Evolutionary conservation across 2,888 invertebrate genomes (phyloP), one percentile per base, ranked within the genome.

Genomic region (Phoenoteleia sp.): DNA sequence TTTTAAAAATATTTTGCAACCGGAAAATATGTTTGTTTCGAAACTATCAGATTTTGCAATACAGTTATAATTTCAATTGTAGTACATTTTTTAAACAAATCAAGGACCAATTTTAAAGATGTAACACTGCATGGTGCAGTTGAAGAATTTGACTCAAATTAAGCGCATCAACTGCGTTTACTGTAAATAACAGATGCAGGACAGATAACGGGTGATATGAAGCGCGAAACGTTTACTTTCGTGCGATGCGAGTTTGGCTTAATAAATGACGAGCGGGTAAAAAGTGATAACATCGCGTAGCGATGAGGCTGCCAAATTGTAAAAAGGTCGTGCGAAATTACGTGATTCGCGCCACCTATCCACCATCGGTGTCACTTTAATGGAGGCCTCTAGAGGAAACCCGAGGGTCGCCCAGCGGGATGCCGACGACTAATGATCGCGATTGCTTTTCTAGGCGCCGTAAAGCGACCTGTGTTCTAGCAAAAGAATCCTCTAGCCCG

Each of bases 341-440:
- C 90, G 90, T 87, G 90, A 90, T 90, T 90, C 89, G 89, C 88
- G 87, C 88, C 90, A 89, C 87, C 89, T 86, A 90, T 90, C 87
- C 88, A 84, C 89, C 88, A 90, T 89, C 89, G 87, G 89, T 90
- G 90, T 90, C 90, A 89, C 89, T 90, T 89, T 90, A 90, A 90
- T 90, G 89, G 89, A 89, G 89, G 89, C 87, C 90, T 89, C 89
- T 87, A n/a, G n/a, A 88, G 88, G 87, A 88, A 88, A 89, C 88
- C 84, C 88, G 88, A 89, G 86, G 86, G 83, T 86, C 87, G 85
- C 91, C 66, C 91, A 89, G 90, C 91, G 89, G 91, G 91, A 88
- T 84, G 85, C 85, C 84, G 86, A 66, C 64, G 83, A 79, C 83
- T 83, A 83, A 79, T 69, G 87, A 89, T 81, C 87, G 84, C 87